A percentile compares a stretch with the other conserved stretches of the same genome.
These are phyloP conservation scores for Silurus lanzhouensis DNA, from an alignment of 2,797 vertebrate genomes.

Conservation along the genomic window DNA sequence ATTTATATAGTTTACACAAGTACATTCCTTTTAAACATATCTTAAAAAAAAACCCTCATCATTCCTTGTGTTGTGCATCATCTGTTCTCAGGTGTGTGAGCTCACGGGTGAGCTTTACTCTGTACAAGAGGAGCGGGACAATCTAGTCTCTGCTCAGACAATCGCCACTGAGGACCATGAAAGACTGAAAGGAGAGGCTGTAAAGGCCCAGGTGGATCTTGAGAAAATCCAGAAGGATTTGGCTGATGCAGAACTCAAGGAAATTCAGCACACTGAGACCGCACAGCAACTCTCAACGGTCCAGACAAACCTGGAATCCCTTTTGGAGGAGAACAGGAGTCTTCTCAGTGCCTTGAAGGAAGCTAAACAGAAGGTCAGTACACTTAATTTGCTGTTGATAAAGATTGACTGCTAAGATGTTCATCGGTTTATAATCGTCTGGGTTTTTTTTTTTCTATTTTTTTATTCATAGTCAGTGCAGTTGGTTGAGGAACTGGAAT, in stretches of 20 bases:
- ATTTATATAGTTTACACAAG: too few relatives aligned
- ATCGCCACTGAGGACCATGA: slow-evolving; percentile 61
- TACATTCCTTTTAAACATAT: too few relatives aligned
- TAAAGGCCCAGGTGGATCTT: slow-evolving; percentile 56
- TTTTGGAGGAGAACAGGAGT: slow-evolving; percentile 23
- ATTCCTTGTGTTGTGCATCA: background rate
- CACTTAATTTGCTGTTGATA: background rate
- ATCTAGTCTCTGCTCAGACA: slow-evolving; percentile 60
- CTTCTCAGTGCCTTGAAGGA: slow-evolving; percentile 33
- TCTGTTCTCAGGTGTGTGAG: slow-evolving; percentile 56
- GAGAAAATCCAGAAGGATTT: slow-evolving; percentile 49
- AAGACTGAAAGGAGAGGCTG: slow-evolving; percentile 65
- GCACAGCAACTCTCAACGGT: slow-evolving; percentile 55
- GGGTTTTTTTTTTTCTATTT: background rate
- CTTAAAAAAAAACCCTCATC: background rate
- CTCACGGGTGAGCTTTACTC: slow-evolving; percentile 60
- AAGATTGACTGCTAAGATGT: background rate
- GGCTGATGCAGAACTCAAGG: slow-evolving; percentile 41
- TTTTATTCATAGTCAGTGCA: background rate
- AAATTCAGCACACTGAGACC: slow-evolving; percentile 47
- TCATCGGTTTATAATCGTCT: background rate
- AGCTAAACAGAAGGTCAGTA: slow-evolving; percentile 20
- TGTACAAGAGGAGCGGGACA: slow-evolving; percentile 50
- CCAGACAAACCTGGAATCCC: slow-evolving; percentile 33
- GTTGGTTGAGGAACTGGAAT: slow-evolving; percentile 54